These are phyloP conservation scores for Limenitis arthemis DNA, from an alignment of 2,888 invertebrate genomes.

Conservation along the genomic window DNA sequence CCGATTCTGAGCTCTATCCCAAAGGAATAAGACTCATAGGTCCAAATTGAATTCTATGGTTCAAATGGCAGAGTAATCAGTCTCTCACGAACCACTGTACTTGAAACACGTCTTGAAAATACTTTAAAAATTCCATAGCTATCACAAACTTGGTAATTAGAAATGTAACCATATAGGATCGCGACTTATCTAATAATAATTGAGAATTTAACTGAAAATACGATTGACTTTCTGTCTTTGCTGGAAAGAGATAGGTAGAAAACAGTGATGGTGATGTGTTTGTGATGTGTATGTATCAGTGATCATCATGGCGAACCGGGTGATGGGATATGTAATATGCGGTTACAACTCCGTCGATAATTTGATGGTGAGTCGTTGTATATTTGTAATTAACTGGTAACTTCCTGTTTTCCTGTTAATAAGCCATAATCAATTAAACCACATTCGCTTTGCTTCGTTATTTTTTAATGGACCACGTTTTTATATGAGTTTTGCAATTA, in stretches of 20 bases:
- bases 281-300: conserved; percentile 1
- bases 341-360: conserved; percentile 74
- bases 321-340: conserved; percentile 73
- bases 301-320: conserved; percentile 55
- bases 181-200: no score
- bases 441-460: no score
- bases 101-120: conserved; percentile 30
- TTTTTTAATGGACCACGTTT: no score
- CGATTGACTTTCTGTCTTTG: not conserved
- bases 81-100: conserved; percentile 36
- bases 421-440: not conserved
- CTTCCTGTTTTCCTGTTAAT: conserved; percentile 3
- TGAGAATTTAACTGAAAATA: no score
- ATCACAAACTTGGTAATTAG: not conserved
- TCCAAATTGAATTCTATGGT: not conserved
- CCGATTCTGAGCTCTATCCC: conserved; percentile 9
- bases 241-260: conserved; percentile 3
- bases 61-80: conserved; percentile 33
- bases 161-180: no score
- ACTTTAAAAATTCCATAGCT: not conserved
- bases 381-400: not conserved
- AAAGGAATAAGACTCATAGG: conserved; percentile 5
- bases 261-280: conserved; percentile 4
- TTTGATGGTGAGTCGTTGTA: conserved; percentile 58
- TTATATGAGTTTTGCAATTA: no score